Percentiles rank a stretch among this genome's conserved stretches.
phyloP scores from a whole-genome alignment of 2,113 vertebrate genomes.

The Morphnarchus princeps region DNA sequence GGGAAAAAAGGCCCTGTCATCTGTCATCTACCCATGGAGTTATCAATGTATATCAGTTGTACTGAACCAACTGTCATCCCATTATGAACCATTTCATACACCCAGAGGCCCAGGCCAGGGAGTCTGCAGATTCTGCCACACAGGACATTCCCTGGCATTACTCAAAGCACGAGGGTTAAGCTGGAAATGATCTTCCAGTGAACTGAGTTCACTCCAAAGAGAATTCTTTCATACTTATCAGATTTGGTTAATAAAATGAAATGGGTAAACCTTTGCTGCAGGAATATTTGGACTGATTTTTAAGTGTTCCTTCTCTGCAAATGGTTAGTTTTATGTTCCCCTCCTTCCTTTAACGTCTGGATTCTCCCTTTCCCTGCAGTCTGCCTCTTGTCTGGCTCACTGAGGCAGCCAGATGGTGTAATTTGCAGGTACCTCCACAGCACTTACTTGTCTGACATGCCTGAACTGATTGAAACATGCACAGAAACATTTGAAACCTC shows the following conservation, averaged over 20 bases:
- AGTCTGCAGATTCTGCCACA: not conserved
- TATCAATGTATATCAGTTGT: not conserved
- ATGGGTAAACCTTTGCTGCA: not conserved
- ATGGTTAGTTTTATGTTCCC: not conserved
- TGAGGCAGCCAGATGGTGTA: conserved; percentile 56
- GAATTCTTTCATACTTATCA: not conserved
- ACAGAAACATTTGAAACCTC: conserved; percentile 43
- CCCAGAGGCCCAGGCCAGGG: not conserved
- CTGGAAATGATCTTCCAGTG: not conserved
- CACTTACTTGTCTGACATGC: conserved; percentile 57
- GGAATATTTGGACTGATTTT: not conserved
- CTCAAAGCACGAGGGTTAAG: not conserved
- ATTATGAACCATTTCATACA: not conserved
- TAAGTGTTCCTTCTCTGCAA: not conserved
- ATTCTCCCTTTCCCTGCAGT: conserved; percentile 2
- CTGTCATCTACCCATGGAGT: not conserved
- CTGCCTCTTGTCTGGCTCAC: conserved; percentile 47
- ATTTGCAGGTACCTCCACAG: conserved; percentile 59
- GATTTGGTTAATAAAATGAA: not conserved
- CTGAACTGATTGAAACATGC: conserved; percentile 59
- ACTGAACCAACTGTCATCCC: not conserved
- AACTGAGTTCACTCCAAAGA: not conserved
- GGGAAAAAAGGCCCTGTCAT: not conserved
- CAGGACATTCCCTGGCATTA: not conserved
- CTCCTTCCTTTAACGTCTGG: not conserved